A percentile compares a stretch with the other conserved stretches of the same genome.
Evolutionary conservation across 64 coral and sea anemone species (phyloP).

Genomic region (Exaiptasia diaphana): DNA sequence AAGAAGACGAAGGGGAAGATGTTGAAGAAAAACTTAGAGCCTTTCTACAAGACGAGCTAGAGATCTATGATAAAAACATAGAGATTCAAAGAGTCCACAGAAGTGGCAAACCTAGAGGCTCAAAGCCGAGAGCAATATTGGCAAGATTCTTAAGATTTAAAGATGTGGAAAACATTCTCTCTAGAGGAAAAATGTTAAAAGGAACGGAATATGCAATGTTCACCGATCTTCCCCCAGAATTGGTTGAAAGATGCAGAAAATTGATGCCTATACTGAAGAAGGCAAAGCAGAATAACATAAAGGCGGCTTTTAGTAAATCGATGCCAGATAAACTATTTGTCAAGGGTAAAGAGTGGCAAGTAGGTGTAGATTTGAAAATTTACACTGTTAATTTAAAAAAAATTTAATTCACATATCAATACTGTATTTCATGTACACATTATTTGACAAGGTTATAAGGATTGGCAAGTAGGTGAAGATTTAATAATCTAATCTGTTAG

Average conservation of each 20-base stretch:
- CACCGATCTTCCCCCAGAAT: not conserved
- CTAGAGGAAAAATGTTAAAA: not conserved
- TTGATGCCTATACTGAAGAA: constrained; percentile 3
- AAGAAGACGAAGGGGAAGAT: not conserved
- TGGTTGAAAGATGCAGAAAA: not conserved
- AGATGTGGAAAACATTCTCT: not conserved
- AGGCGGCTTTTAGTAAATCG: constrained; percentile 6
- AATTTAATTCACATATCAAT: too few species aligned
- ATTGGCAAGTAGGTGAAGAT: too few species aligned
- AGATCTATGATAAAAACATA: not conserved
- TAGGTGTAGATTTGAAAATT: not conserved
- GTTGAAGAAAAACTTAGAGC: not conserved
- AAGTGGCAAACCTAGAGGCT: not conserved
- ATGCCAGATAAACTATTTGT: constrained; percentile 31
- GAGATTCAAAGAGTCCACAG: constrained; percentile 34
- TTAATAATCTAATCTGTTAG: too few species aligned
- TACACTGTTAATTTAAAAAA: too few species aligned
- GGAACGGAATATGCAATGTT: constrained; percentile 20
- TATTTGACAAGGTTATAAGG: too few species aligned
- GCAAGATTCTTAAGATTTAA: constrained; percentile 32
- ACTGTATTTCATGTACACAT: too few species aligned
- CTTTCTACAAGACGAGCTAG: constrained; percentile 7
- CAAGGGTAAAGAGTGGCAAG: constrained; percentile 23
- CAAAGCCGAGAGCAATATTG: not conserved
- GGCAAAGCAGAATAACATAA: not conserved